Percentiles rank a stretch among this genome's conserved stretches.
Evolutionary conservation across 2,797 vertebrate species (phyloP).

Genomic region (Pipistrellus nathusii): DNA sequence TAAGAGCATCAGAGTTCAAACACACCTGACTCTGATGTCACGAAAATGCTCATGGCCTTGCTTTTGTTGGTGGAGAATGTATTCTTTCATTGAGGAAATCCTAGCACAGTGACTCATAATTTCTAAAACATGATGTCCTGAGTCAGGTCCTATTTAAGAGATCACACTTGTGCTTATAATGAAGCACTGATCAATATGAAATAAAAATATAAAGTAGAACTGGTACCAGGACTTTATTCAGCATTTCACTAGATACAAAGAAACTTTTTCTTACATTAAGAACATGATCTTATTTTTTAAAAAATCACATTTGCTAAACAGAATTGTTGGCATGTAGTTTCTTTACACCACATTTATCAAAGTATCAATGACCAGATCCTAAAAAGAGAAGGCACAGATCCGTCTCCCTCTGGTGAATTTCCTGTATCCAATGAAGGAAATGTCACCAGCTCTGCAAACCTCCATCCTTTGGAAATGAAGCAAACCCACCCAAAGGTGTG

Average conservation of each 20-base stretch:
- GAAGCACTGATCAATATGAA: conserved; percentile 41
- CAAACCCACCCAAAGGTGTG: conserved; percentile 73
- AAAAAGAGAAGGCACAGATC: conserved; percentile 89
- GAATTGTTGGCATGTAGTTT: conserved; percentile 82
- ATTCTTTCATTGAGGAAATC: conserved; percentile 11
- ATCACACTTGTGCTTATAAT: background rate
- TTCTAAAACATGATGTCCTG: conserved; percentile 2
- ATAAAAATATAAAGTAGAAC: conserved; percentile 68
- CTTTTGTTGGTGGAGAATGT: background rate
- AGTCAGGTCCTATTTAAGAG: conserved; percentile 54
- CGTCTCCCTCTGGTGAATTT: conserved; percentile 85
- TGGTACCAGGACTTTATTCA: conserved; percentile 88
- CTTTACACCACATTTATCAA: conserved; percentile 86
- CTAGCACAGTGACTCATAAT: background rate
- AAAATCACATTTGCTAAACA: conserved; percentile 88
- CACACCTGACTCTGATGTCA: background rate
- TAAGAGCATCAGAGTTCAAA: background rate
- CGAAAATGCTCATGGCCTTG: background rate
- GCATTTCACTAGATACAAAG: conserved; percentile 89
- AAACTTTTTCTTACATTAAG: conserved; percentile 86
- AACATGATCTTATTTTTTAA: conserved; percentile 85
- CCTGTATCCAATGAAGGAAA: conserved; percentile 75
- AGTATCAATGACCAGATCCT: conserved; percentile 87
- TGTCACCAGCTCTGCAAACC: conserved; percentile 73
- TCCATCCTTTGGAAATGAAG: conserved; percentile 71